Evolutionary conservation across 1,140 invertebrate genomes (phyloP).

Genomic region (Pseudachorutes palmiensis): DNA sequence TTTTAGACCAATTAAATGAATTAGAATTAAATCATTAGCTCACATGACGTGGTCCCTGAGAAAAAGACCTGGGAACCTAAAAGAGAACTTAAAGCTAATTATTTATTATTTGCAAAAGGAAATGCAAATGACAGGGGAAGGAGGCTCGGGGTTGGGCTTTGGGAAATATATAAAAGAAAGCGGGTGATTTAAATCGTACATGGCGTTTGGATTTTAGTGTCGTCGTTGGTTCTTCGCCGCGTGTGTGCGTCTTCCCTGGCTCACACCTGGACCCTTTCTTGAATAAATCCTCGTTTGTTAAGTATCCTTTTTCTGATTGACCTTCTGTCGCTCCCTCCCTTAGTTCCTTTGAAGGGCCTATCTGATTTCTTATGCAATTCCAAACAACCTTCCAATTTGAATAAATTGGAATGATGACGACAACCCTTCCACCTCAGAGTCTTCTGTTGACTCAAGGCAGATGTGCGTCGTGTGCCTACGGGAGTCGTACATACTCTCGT

Average conservation of each 20-base stretch:
- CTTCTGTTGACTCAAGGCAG: too few species aligned
- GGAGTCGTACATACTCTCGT: too few species aligned
- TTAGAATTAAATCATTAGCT: not conserved
- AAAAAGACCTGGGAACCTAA: not conserved
- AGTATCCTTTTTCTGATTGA: not conserved
- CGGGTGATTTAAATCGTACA: not conserved
- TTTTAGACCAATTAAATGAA: not conserved
- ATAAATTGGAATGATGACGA: not conserved
- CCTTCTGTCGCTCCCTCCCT: not conserved
- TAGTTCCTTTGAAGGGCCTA: not conserved
- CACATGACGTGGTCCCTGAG: not conserved
- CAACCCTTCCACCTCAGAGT: too few species aligned
- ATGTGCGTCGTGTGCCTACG: too few species aligned
- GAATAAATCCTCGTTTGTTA: not conserved
- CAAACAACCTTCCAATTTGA: too few species aligned
- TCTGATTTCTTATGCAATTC: conserved; percentile 3
- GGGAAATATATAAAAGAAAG: not conserved
- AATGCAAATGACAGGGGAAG: not conserved
- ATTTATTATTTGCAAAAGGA: not conserved
- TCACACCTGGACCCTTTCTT: not conserved
- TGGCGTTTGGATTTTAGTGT: not conserved
- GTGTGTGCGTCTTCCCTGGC: too few species aligned
- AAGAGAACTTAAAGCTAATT: not conserved
- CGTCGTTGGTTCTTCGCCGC: not conserved
- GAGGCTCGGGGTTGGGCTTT: not conserved